A percentile compares a stretch with the other conserved stretches of the same genome.
Evolutionary conservation across 2,113 vertebrate species (phyloP).

Genomic region (Notiomystis cincta): DNA sequence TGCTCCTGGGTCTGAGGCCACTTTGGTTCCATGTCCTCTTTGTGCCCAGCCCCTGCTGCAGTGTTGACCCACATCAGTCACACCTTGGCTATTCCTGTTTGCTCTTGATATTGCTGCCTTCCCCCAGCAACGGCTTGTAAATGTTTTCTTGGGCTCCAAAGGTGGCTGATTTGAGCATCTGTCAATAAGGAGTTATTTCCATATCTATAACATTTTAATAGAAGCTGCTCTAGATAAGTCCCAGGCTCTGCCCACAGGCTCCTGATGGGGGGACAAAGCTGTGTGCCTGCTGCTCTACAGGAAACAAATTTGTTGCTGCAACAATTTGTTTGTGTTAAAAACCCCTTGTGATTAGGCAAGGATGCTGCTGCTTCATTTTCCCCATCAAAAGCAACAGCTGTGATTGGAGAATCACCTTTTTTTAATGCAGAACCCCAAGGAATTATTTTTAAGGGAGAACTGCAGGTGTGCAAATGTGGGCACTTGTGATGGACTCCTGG

Average conservation of each 20-base stretch:
- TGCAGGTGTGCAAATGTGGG: fast-evolving
- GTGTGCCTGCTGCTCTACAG: neutral
- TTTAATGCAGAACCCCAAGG: neutral
- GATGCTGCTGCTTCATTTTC: neutral
- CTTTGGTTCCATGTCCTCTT: fast-evolving
- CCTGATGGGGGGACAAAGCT: fast-evolving
- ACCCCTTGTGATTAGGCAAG: neutral
- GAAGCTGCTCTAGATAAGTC: neutral
- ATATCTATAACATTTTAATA: neutral
- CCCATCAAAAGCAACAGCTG: neutral
- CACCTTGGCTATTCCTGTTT: neutral
- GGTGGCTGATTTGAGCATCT: neutral
- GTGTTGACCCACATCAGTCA: neutral
- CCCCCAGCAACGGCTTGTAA: neutral
- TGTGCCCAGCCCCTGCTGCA: neutral
- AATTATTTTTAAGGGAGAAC: neutral
- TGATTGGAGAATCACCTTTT: neutral
- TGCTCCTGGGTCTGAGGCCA: neutral
- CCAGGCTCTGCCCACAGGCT: neutral
- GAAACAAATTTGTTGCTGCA: neutral
- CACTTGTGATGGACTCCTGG: neutral
- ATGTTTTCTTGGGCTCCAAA: neutral
- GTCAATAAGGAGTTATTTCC: neutral
- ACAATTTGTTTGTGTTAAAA: neutral
- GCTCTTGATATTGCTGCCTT: neutral